Evolutionary conservation across 2,113 vertebrate species (phyloP), one percentile per base, ranked within the genome.

Genomic region (Zosterops lateralis): DNA sequence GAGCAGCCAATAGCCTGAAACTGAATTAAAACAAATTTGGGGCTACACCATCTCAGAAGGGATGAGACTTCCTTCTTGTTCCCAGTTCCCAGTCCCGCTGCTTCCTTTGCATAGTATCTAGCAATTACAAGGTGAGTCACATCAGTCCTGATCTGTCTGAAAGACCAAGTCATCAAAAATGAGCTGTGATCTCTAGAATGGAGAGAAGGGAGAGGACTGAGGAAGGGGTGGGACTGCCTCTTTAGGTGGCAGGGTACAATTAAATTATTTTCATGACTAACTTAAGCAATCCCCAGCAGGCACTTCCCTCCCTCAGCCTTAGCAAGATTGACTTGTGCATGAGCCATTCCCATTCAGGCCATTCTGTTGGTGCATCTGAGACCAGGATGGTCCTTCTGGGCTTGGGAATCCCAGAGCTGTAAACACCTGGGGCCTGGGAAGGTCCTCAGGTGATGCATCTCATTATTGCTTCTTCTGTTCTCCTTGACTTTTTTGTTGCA

Each of bases 61-160:
- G 51, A 20, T 29, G 56, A 86, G 56, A 56, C 75, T 82, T 51
- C 56, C 32, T 64, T 58, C 68, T 91, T 62, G 38, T 83, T 94
- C 58, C 61, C 54, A 18, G 47, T 40, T 53, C 54, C 8, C 65
- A 32, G 67, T 75, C 72, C 85, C 6, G 2, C 92, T 95, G 75
- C 84, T 91, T 87, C 70, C 77, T 92, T 91, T 92, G 87, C 64
- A 60, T 90, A 56, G n/a, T 71, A 90, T 91, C 92, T 94, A 38
- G 79, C 90, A 95, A 95, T 96, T 96, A 94, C 1, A 47, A 66
- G 78, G 71, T 93, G 92, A 94, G 67, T 91, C 93, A 94, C 50
- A 90, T 94, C 82, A 75, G 85, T 31, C 47, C 93, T 92, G 74
- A 73, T 94, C 82, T 80, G 79, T 64, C 50, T 86, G 67, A 88